Percentiles rank a stretch among this genome's conserved stretches.
Evolutionary conservation across 2,888 invertebrate species (phyloP).

Genomic region (Lasioglossum morio): DNA sequence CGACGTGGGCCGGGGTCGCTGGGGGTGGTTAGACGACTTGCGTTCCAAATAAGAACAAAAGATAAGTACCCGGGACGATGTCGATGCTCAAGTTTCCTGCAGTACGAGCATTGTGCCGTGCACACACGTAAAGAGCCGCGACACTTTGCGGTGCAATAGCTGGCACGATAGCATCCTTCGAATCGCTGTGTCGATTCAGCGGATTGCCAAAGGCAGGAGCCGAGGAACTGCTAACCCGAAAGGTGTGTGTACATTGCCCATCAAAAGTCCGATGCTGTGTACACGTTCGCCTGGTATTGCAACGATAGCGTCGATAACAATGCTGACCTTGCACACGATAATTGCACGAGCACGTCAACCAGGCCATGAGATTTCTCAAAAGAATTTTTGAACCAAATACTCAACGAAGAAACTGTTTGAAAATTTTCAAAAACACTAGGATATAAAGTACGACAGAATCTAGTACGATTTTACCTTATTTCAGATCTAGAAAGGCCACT

Average conservation of each 20-base stretch:
- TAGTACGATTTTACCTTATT: no score
- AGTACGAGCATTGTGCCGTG: neutral
- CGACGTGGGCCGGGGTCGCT: neutral
- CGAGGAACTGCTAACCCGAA: neutral
- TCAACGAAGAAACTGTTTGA: no score
- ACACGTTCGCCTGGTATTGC: neutral
- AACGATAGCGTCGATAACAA: neutral
- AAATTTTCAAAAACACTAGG: no score
- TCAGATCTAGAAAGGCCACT: no score
- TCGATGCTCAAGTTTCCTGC: slow-evolving; percentile 35
- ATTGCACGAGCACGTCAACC: neutral
- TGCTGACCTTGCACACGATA: neutral
- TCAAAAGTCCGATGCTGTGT: neutral
- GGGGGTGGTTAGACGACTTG: neutral
- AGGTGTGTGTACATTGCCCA: neutral
- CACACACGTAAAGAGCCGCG: slow-evolving; percentile 12
- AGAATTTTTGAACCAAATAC: no score
- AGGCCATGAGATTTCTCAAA: neutral
- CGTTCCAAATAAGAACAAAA: slow-evolving; percentile 43
- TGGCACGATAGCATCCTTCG: slow-evolving; percentile 34
- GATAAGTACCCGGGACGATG: slow-evolving; percentile 25
- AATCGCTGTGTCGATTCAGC: slow-evolving; percentile 60
- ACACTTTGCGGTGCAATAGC: slow-evolving; percentile 50
- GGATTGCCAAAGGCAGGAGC: slow-evolving; percentile 45
- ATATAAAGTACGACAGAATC: no score